Conservation (phyloP, 2,113 vertebrate species). For the Dinomys branickii region DNA sequence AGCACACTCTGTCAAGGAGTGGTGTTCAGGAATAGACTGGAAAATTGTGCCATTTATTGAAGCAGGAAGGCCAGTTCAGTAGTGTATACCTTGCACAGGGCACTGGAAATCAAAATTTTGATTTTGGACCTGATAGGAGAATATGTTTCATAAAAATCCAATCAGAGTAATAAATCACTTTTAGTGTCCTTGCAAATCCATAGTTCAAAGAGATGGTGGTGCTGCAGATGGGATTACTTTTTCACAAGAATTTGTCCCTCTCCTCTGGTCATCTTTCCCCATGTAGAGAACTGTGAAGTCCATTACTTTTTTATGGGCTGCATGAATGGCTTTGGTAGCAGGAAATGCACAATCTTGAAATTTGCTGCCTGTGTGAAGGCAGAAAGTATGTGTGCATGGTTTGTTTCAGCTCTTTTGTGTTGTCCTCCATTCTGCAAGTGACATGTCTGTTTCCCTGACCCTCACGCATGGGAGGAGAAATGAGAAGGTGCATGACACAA, state of each 20-base stretch:
- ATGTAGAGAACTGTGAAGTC: background rate
- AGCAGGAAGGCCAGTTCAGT: background rate
- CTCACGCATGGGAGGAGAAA: background rate
- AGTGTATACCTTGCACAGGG: background rate
- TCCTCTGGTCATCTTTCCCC: background rate
- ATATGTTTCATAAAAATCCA: background rate
- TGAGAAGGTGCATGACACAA: background rate
- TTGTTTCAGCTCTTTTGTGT: background rate
- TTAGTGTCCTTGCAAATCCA: background rate
- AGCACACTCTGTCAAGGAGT: background rate
- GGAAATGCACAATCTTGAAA: background rate
- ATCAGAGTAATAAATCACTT: background rate
- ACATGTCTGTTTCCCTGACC: background rate
- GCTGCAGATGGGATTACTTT: background rate
- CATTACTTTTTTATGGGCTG: background rate
- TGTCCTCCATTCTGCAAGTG: background rate
- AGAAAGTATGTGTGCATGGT: background rate
- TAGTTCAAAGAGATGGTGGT: background rate
- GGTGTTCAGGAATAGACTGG: background rate
- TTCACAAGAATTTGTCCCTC: background rate
- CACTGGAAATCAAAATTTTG: background rate
- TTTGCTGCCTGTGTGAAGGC: background rate
- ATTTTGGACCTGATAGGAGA: background rate
- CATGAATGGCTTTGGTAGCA: background rate
- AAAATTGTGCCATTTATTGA: background rate